Conservation (phyloP, 2,797 vertebrate species). For the Tokudaia muenninki region DNA sequence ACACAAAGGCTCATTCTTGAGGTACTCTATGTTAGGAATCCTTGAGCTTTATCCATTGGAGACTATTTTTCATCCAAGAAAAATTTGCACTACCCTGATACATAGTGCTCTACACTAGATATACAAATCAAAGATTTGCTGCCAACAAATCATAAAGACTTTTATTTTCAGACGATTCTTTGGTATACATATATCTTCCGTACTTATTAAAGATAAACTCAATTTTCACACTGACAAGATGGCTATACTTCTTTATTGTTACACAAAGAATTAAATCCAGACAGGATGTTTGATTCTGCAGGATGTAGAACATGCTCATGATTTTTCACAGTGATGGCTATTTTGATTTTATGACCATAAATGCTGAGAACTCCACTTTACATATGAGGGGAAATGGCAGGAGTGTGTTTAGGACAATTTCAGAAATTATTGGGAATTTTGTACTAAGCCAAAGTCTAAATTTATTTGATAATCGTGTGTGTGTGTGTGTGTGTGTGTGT, state of each 20-base stretch:
- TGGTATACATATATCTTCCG: background rate
- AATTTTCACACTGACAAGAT: background rate
- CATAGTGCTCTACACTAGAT: background rate
- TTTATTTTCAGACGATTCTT: background rate
- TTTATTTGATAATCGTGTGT: background rate
- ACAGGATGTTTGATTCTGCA: background rate
- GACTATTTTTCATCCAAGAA: background rate
- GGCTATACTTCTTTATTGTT: background rate
- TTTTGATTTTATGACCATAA: background rate
- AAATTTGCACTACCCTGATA: background rate
- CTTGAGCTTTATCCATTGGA: background rate
- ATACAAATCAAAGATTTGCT: background rate
- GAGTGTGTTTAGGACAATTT: background rate
- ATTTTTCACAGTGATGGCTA: background rate
- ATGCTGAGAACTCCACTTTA: background rate
- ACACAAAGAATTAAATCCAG: background rate
- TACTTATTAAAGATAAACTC: background rate
- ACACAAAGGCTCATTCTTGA: conserved; percentile 21
- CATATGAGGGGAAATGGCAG: background rate
- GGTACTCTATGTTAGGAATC: background rate
- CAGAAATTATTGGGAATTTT: background rate
- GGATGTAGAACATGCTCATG: background rate
- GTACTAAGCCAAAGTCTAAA: background rate
- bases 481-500: background rate
- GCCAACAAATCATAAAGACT: background rate